These are phyloP conservation scores for Sebastes elongatus DNA, from an alignment of 2,797 vertebrate species.

Conservation along the genomic window DNA sequence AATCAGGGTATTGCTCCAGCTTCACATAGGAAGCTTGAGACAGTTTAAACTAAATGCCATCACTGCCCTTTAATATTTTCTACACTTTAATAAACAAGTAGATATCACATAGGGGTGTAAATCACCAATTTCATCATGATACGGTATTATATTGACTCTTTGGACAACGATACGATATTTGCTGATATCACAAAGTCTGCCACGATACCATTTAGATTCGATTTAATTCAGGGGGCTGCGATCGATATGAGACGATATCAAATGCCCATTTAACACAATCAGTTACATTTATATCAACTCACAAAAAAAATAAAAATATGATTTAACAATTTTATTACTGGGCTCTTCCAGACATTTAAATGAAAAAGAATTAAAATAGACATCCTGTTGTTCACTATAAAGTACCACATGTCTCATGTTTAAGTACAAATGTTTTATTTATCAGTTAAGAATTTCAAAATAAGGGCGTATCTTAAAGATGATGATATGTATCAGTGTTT, in stretches of 20 bases:
- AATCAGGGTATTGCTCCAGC: neutral
- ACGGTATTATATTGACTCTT: too few species aligned
- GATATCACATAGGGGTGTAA: neutral
- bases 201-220: rapidly evolving
- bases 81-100: neutral
- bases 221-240: neutral
- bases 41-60: neutral
- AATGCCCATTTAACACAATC: neutral
- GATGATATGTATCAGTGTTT: neutral
- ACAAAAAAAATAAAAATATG: neutral
- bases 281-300: neutral
- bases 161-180: too few species aligned
- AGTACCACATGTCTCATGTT: neutral
- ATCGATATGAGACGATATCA: neutral
- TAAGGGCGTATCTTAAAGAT: too few species aligned
- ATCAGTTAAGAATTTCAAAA: neutral
- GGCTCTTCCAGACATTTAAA: neutral
- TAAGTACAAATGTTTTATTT: neutral
- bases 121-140: too few species aligned
- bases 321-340: neutral
- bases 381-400: neutral
- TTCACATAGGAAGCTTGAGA: neutral
- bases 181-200: too few species aligned
- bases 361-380: neutral
- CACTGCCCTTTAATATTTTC: neutral